Evolutionary conservation across 2,113 vertebrate species (phyloP), one percentile per base, ranked within the genome.

Genomic region (Silurus glanis): DNA sequence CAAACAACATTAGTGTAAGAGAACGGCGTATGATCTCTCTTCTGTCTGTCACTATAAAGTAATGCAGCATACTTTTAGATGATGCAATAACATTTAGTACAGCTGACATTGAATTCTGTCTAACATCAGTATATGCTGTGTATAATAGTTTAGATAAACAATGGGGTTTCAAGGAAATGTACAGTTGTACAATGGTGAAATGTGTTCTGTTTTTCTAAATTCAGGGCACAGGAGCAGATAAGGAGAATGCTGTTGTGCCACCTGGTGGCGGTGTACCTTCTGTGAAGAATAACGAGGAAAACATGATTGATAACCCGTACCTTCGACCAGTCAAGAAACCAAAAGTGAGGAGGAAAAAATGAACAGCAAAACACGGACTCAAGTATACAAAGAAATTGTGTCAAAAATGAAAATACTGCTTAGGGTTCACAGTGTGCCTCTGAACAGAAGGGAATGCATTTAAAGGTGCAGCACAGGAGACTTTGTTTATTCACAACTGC

Each of bases 331-430:
- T 99, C 76, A 99, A 99, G 91, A 99, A 99, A 82, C 98, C 98
- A 90, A 99, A 98, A 95, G 96, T 99, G 84, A 97, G 97, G 88
- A 94, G 98, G 92, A 99, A 99, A 97, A 99, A 99, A 92, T 99
- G 95, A 98, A 87, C 53, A 4, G 23, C 7, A 7, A 12, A 4
- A 0, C 76, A 37, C 23, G 58, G 62, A 87, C 71, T 62, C 10
- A 9, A 17, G 17, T 55, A 21, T 56, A 23, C 17, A 59, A 21
- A n/a, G 76, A 83, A 37, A 61, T 21, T 21, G 6, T 13, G 21
- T 47, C 49, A 10, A 59, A 37, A 47, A 66, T 55, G 2, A 19
- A 55, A 23, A 59, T 45, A 21, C 25, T 66, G n/a, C 28, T 45
- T 28, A 59, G 62, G 79, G 56, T 23, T 80, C 13, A 55, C 55